Conservation (phyloP, 1,140 invertebrate species). For the Pogonomyrmex barbatus region DNA sequence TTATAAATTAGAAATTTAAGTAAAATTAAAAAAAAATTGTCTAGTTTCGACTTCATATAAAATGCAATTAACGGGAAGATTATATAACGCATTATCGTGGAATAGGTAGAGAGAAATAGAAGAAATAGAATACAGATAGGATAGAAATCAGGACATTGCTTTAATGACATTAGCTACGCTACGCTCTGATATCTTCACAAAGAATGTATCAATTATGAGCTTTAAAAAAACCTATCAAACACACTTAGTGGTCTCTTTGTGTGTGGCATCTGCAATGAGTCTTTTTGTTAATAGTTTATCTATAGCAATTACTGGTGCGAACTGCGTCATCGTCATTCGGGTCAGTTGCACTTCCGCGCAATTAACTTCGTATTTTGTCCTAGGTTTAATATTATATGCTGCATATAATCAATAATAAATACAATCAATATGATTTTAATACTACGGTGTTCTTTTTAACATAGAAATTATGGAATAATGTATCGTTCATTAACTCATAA, state of each 20-base stretch:
- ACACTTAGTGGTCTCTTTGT: slow-evolving; percentile 23
- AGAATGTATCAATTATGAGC: slow-evolving; percentile 26
- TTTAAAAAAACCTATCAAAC: slow-evolving; percentile 34
- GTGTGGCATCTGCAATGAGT: not conserved
- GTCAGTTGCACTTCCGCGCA: slow-evolving; percentile 54
- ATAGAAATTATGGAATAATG: not conserved
- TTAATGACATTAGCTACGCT: slow-evolving; percentile 25
- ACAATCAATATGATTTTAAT: not conserved
- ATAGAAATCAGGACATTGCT: slow-evolving; percentile 8
- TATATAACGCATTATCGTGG: not conserved
- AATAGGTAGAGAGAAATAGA: not conserved
- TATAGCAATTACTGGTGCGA: slow-evolving; percentile 12
- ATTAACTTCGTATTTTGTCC: slow-evolving; percentile 65
- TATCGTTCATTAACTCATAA: not conserved
- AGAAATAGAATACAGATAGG: no score
- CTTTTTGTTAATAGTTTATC: slow-evolving; percentile 20
- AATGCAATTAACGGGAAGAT: slow-evolving; percentile 35
- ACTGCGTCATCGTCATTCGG: slow-evolving; percentile 28
- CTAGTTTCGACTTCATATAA: not conserved
- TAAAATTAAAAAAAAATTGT: not conserved
- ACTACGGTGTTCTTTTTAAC: not conserved
- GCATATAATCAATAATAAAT: not conserved
- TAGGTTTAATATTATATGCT: slow-evolving; percentile 27
- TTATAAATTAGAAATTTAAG: not conserved
- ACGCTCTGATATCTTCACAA: slow-evolving; percentile 24